A percentile compares a stretch with the other conserved stretches of the same genome.
phyloP scores from a whole-genome alignment of 2,888 invertebrate species.

The Hirtodrosophila alboralis region DNA sequence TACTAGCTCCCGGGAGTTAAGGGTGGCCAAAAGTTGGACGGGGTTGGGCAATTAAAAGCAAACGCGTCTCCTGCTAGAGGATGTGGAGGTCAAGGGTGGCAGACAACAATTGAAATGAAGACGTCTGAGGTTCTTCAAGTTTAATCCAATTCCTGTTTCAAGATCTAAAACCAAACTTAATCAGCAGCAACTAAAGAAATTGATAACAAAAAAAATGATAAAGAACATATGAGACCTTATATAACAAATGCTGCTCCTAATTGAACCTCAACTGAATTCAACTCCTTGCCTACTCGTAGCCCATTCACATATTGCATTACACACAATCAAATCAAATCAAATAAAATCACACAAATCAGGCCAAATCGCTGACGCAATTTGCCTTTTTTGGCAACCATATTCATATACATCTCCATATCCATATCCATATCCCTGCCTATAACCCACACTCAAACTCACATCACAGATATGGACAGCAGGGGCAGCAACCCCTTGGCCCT shows the following conservation, averaged over 20 bases:
- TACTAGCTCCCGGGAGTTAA: not conserved
- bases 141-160: too few species aligned
- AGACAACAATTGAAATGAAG: slow-evolving; percentile 54
- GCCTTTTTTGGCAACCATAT: slow-evolving; percentile 45
- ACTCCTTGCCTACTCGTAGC: not conserved
- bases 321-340: slow-evolving; percentile 69
- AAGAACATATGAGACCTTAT: too few species aligned
- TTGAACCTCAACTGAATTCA: not conserved
- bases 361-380: slow-evolving; percentile 71
- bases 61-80: slow-evolving; percentile 35
- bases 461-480: not conserved
- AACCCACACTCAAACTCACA: slow-evolving; percentile 14
- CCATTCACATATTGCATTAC: slow-evolving; percentile 46
- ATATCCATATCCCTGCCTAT: slow-evolving; percentile 3
- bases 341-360: slow-evolving; percentile 75
- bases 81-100: slow-evolving; percentile 18
- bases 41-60: slow-evolving; percentile 57
- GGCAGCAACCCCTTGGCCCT: slow-evolving; percentile 45
- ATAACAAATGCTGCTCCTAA: too few species aligned
- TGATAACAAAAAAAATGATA: too few species aligned
- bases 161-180: too few species aligned
- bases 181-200: too few species aligned
- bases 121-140: slow-evolving; percentile 48
- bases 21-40: too few species aligned
- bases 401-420: slow-evolving; percentile 9